Base-by-base conservation (phyloP, 2,113 vertebrate species). In the Salminus brasiliensis region DNA sequence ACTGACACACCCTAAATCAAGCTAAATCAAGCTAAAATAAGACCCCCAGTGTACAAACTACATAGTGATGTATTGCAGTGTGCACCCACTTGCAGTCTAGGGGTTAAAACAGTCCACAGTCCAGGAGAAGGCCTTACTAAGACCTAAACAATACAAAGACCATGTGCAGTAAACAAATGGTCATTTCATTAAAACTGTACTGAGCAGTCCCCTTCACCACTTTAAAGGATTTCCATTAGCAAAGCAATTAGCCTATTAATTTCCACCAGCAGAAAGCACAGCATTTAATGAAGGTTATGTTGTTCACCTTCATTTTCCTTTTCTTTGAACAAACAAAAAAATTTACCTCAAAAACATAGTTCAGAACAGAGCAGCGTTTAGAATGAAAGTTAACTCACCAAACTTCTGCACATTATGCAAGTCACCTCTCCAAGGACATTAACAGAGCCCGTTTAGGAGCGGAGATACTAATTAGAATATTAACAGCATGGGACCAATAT, bases 391-490 rank as follows among this genome's bases (percentile, higher is more conserved):
- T 73, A 76, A 78, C 69, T 60, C 13, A 47, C 39, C 0, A 13
- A 74, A 73, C 23, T 82, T 82, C 16, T 49, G n/a, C 70, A 68
- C 49, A 4, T 39, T 67, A 72, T 78, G 59, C 21, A 25, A 68
- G 69, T 60, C 59, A 39, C 59, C 39, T 23, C 67, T 78, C 55
- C 25, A 32, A 74, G 41, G 62, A 72, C 52, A 68, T 59, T 52
- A 59, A 78, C 10, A 8, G 49, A 59, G 53, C 70, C 55, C 36
- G 27, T 69, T 53, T 47, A 23, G 13, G 29, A 34, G 78, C 45
- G 53, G 78, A 76, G 34, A 72, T 72, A 78, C 81, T 69, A 78
- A 78, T 81, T 81, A 77, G 63, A 74, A 81, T 81, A 77, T 74
- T 73, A 84, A 67, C 74, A 80, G 78, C 82, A 69, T 53, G 74